Percentiles rank a stretch among this genome's conserved stretches.
These are phyloP conservation scores for Dryadula phaetusa DNA, from an alignment of 2,888 invertebrate genomes.

Conservation along the genomic window DNA sequence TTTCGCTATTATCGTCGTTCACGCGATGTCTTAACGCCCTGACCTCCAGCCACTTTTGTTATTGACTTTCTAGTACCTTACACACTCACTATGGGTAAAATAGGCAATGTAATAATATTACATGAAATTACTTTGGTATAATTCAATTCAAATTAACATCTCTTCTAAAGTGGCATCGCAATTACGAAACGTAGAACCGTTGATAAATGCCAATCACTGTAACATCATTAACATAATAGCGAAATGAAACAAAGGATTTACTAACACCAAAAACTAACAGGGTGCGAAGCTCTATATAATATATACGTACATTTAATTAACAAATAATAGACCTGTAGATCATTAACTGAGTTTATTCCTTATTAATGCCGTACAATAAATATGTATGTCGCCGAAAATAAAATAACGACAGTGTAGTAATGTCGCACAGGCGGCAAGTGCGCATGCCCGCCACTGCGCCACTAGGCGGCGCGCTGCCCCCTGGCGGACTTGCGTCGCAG, in stretches of 20 bases:
- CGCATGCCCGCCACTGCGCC: slow-evolving; percentile 84
- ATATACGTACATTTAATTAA: slow-evolving; percentile 9
- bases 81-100: slow-evolving; percentile 39
- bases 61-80: slow-evolving; percentile 65
- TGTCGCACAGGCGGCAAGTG: slow-evolving; percentile 55
- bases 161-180: slow-evolving; percentile 3
- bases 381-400: slow-evolving; percentile 46
- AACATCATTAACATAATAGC: slow-evolving; percentile 13
- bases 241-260: slow-evolving; percentile 32
- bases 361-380: slow-evolving; percentile 39
- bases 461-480: slow-evolving; percentile 79
- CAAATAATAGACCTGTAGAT: slow-evolving; percentile 20
- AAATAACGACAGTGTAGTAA: slow-evolving; percentile 43
- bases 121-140: background rate
- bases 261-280: background rate
- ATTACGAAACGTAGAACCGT: slow-evolving; percentile 21
- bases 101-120: background rate
- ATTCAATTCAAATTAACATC: background rate
- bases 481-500: slow-evolving; percentile 79
- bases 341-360: slow-evolving; percentile 36
- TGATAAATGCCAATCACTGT: slow-evolving; percentile 27
- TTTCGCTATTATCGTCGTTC: slow-evolving; percentile 61
- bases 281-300: background rate
- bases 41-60: slow-evolving; percentile 66
- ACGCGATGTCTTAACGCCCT: slow-evolving; percentile 72